Conservation (phyloP, 2,113 vertebrate species). For the Megaleporinus macrocephalus region DNA sequence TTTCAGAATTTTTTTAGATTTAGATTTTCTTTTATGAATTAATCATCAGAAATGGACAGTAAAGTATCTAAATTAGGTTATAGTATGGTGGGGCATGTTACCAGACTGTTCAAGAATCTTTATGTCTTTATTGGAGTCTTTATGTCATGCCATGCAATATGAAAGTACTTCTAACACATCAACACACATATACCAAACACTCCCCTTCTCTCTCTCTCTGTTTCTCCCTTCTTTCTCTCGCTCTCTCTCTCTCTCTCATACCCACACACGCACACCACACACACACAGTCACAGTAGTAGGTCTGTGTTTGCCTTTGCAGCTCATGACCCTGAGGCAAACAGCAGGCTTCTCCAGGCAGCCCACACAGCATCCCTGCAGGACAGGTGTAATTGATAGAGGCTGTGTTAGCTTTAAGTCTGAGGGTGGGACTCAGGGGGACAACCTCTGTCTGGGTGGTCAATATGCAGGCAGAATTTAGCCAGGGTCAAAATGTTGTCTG, state of each 20-base stretch:
- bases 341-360: not conserved
- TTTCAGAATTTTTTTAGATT: no score
- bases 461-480: constrained; percentile 13
- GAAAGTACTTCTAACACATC: no score
- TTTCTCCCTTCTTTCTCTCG: not conserved
- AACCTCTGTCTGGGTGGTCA: not conserved
- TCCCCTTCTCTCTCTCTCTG: not conserved
- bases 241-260: not conserved
- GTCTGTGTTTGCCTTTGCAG: constrained; percentile 14
- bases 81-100: not conserved
- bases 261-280: not conserved
- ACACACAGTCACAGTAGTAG: not conserved
- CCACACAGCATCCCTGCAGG: constrained; percentile 1
- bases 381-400: constrained; percentile 21
- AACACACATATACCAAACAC: not conserved
- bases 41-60: no score
- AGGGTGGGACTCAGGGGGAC: constrained; percentile 25
- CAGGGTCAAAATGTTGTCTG: not conserved
- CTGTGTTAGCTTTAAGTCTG: constrained; percentile 16
- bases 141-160: not conserved
- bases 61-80: no score
- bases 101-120: no score
- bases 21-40: no score
- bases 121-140: no score
- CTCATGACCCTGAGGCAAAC: constrained; percentile 9